Evolutionary conservation across 2,888 invertebrate genomes (phyloP).

Genomic region (Eristalinus aeneus): DNA sequence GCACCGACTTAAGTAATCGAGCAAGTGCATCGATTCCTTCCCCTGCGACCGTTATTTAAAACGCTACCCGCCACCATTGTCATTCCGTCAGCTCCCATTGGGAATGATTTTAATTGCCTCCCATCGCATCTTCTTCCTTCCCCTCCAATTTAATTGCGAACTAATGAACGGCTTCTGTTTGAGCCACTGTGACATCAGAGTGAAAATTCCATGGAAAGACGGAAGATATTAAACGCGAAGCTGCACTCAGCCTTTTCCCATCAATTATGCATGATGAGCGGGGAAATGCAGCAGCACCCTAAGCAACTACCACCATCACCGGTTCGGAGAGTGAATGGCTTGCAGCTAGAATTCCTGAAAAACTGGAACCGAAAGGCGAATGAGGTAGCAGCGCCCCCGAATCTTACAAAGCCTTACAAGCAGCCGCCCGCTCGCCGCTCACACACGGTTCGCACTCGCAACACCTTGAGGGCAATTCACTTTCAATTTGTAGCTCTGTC

Average conservation of each 20-base stretch:
- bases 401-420: constrained; percentile 17
- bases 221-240: constrained; percentile 60
- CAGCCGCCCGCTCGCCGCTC: constrained; percentile 16
- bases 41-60: neutral
- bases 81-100: neutral
- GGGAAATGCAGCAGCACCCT: neutral
- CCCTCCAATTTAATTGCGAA: constrained; percentile 56
- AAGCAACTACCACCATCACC: neutral
- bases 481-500: constrained; percentile 45
- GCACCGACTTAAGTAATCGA: neutral
- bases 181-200: constrained; percentile 51
- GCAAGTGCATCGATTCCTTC: neutral
- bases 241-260: constrained; percentile 37
- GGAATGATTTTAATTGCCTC: constrained; percentile 27
- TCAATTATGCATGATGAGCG: constrained; percentile 33
- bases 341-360: constrained; percentile 52
- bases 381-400: constrained; percentile 29
- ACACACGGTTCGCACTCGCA: constrained; percentile 1
- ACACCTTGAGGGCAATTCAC: constrained; percentile 67
- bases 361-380: constrained; percentile 45
- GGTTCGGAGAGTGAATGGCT: constrained; percentile 56
- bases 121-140: constrained; percentile 9
- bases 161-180: constrained; percentile 64
- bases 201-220: constrained; percentile 47
- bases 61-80: neutral